These are phyloP conservation scores for Trichogramma evanescens DNA, from an alignment of 2,888 invertebrate genomes.

Conservation along the genomic window DNA sequence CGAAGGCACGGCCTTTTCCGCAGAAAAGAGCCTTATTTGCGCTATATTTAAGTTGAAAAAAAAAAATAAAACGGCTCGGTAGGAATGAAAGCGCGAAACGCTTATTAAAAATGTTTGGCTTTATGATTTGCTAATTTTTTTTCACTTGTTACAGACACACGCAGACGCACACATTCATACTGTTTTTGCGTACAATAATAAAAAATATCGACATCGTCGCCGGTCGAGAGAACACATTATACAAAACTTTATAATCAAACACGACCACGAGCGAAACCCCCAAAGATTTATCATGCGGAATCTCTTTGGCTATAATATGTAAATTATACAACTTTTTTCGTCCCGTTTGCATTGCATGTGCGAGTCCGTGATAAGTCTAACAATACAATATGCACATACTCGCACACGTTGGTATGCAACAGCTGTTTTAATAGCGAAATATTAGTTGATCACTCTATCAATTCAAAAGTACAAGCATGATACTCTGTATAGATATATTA, in stretches of 20 bases:
- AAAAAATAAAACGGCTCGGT: conserved; percentile 21
- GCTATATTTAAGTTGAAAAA: conserved; percentile 9
- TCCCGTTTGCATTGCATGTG: not conserved
- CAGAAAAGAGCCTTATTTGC: conserved; percentile 15
- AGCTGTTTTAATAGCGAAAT: not conserved
- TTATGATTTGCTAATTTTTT: not conserved
- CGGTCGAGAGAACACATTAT: not conserved
- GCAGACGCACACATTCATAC: conserved; percentile 5
- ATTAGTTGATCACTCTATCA: not conserved
- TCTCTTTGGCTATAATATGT: conserved; percentile 22
- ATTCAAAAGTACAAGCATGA: conserved; percentile 10
- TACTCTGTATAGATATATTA: not conserved
- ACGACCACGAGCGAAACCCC: conserved; percentile 10
- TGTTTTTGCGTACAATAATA: no score
- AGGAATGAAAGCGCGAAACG: conserved; percentile 20
- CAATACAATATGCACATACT: not conserved
- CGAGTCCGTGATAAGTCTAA: not conserved
- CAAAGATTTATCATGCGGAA: conserved; percentile 21
- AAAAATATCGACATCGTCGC: not conserved
- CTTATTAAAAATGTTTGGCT: conserved; percentile 1
- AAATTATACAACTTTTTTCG: conserved; percentile 1
- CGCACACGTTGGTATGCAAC: not conserved
- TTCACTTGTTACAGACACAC: conserved; percentile 4
- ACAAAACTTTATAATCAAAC: conserved; percentile 7
- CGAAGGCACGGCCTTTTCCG: conserved; percentile 22